phyloP scores from a whole-genome alignment of 2,888 invertebrate species.

The Physocephala rufipes region DNA sequence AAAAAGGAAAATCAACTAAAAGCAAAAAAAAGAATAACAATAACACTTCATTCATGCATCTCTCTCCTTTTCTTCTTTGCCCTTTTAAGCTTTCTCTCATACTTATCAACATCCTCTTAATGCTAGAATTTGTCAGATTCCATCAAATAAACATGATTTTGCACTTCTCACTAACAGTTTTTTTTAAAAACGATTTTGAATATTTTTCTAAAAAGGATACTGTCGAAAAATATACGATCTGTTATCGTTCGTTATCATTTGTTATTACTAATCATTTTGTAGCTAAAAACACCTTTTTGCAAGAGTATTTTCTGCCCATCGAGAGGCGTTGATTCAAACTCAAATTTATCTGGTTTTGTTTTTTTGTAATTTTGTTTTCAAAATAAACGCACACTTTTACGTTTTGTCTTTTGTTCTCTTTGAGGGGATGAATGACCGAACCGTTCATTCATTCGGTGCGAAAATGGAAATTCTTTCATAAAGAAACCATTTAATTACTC shows the following conservation, averaged over 20 bases:
- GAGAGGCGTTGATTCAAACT: constrained; percentile 7
- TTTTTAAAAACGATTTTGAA: constrained; percentile 53
- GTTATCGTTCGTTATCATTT: constrained; percentile 23
- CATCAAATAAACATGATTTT: constrained; percentile 58
- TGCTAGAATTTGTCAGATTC: constrained; percentile 22
- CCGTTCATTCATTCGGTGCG: background rate
- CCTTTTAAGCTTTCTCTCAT: background rate
- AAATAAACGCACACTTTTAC: background rate
- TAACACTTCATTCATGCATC: constrained; percentile 7
- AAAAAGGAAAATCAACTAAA: background rate
- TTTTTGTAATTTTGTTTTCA: background rate
- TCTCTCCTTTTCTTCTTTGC: background rate
- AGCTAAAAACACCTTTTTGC: constrained; percentile 26
- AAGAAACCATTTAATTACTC: constrained; percentile 35
- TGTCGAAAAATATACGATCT: background rate
- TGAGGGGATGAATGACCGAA: background rate
- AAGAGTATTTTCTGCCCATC: background rate
- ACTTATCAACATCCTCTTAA: too few relatives aligned
- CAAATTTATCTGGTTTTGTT: background rate
- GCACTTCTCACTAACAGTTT: constrained; percentile 58
- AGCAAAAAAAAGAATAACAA: background rate
- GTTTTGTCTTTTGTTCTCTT: constrained; percentile 8
- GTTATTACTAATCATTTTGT: constrained; percentile 10
- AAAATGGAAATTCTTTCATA: constrained; percentile 6
- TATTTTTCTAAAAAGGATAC: background rate